Conservation (phyloP, 2,113 vertebrate genomes). For the Festucalex cinctus region DNA sequence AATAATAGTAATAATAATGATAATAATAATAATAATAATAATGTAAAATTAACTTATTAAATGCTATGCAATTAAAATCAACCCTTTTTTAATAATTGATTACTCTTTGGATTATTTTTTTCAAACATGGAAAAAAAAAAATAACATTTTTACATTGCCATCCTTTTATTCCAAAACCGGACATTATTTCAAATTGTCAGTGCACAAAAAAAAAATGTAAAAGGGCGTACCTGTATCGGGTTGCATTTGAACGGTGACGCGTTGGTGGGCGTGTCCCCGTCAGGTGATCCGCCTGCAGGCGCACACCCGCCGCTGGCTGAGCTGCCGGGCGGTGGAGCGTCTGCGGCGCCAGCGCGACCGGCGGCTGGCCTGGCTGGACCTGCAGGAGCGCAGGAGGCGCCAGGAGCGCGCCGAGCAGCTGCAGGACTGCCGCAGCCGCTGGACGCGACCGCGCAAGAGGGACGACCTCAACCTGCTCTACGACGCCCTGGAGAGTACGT, state of each 20-base stretch:
- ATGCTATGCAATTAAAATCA: too few species aligned
- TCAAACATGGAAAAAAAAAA: too few species aligned
- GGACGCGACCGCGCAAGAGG: slow-evolving; percentile 78
- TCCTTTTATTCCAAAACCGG: too few species aligned
- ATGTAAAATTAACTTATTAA: too few species aligned
- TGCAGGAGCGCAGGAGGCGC: slow-evolving; percentile 67
- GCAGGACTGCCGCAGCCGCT: slow-evolving; percentile 70
- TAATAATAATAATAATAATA: too few species aligned
- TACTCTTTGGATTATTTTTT: too few species aligned
- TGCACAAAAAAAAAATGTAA: too few species aligned
- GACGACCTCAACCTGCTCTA: slow-evolving; percentile 88
- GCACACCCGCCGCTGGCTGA: slow-evolving; percentile 78
- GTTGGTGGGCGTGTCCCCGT: background rate
- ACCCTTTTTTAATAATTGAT: too few species aligned
- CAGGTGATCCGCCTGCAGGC: slow-evolving; percentile 85
- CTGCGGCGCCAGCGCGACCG: slow-evolving; percentile 66
- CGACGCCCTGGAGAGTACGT: slow-evolving; percentile 83
- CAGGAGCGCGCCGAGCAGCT: slow-evolving; percentile 77
- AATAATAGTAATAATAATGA: too few species aligned
- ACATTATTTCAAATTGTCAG: too few species aligned
- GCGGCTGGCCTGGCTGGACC: slow-evolving; percentile 73
- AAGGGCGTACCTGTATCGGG: too few species aligned
- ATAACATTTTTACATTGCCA: too few species aligned
- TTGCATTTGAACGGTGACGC: background rate
- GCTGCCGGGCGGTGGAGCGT: slow-evolving; percentile 63